Evolutionary conservation across 2,888 invertebrate species (phyloP), one percentile per base, ranked within the genome.

Genomic region (Phengaris alcon): DNA sequence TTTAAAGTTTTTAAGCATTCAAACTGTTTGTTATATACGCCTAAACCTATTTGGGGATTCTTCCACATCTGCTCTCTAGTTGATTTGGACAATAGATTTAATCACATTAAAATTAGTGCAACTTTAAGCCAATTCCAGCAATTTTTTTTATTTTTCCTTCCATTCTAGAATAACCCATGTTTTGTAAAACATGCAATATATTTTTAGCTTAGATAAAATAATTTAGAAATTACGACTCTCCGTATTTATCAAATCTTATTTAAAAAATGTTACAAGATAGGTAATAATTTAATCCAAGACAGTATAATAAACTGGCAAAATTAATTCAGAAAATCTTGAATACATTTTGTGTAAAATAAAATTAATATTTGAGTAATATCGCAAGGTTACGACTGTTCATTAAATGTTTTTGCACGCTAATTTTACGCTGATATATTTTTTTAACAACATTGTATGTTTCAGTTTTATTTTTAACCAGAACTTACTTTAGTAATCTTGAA

Each of bases 11-110:
- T 83, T 84, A 79, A 81, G 81, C 82, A 83, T 80, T 81, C 83
- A 82, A 80, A 79, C 81, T 81, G 85, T 85, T 81, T 48, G 76
- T 73, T 51, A 51, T 51, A 52, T n/a, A 35, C 35, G 35, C 35
- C 3, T 35, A 35, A 35, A 35, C 15, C 68, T 44, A 13, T 10
- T 59, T 59, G 22, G 22, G 59, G 9, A 22, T 68, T 46, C n/a
- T 82, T 78, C 85, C 82, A 85, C 90, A 90, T 88, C 88, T 90
- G 89, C 83, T 82, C 68, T 78, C 72, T 75, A 79, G 77, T 77
- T 64, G 35, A 44, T 77, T 90, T 87, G 85, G 82, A 81, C 87
- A 86, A 89, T 90, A 88, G 88, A 80, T 82, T 82, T 90, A 90
- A 93, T 89, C 89, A 84, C 84, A 86, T 92, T 91, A 72, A 22